Evolutionary conservation across 1,140 invertebrate species (phyloP).

Genomic region (Bradynema listronoti): DNA sequence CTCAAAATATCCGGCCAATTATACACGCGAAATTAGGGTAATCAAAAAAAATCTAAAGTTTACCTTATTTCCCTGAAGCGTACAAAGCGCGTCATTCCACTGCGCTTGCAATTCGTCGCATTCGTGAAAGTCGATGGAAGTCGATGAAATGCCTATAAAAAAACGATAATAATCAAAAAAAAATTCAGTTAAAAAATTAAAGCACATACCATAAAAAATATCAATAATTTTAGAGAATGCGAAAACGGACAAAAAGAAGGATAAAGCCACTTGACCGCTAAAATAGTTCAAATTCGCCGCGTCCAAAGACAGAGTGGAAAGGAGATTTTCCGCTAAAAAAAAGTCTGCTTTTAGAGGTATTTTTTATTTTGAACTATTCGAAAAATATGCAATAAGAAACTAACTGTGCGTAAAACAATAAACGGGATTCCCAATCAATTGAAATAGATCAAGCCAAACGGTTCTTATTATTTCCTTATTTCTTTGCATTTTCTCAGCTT

Average conservation of each 20-base stretch:
- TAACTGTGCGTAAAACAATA: conserved; percentile 30
- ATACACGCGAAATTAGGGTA: no score
- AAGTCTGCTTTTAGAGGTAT: background rate
- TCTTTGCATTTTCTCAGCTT: background rate
- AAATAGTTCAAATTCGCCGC: conserved; percentile 15
- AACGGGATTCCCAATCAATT: conserved; percentile 43
- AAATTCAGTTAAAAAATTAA: conserved; percentile 16
- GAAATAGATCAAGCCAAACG: conserved; percentile 37
- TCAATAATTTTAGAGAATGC: conserved; percentile 48
- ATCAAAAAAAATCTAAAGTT: no score
- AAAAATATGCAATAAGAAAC: conserved; percentile 9
- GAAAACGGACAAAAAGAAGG: conserved; percentile 48
- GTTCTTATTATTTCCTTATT: conserved; percentile 17
- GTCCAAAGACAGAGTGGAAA: background rate
- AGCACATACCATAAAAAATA: conserved; percentile 48
- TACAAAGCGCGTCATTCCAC: conserved; percentile 23
- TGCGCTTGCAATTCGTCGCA: conserved; percentile 33
- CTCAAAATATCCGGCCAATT: no score
- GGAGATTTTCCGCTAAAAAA: conserved; percentile 23
- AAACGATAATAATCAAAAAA: background rate
- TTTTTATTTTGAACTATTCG: background rate
- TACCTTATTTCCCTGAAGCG: background rate
- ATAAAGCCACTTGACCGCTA: conserved; percentile 31
- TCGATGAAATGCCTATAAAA: conserved; percentile 27
- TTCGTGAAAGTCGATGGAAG: conserved; percentile 43